Evolutionary conservation across 2,888 invertebrate genomes (phyloP).

Genomic region (Cremastinae sp.): DNA sequence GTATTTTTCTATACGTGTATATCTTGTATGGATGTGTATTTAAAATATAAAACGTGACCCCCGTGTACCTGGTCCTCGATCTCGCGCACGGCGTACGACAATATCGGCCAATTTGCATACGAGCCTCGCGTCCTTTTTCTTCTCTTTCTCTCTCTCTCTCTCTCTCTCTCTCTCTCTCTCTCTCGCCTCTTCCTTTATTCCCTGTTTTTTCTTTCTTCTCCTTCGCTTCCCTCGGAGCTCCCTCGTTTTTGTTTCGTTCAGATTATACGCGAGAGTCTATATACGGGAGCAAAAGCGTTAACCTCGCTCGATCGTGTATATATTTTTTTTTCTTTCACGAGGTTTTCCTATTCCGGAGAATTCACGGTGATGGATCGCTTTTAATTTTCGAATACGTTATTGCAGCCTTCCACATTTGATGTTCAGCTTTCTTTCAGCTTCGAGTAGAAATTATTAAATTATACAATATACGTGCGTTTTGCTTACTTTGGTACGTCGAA

Average conservation of each 20-base stretch:
- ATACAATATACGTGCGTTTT: too few relatives aligned
- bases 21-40: slow-evolving; percentile 53
- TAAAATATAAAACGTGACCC: slow-evolving; percentile 44
- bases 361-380: slow-evolving; percentile 8
- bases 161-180: slow-evolving; percentile 59
- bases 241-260: not conserved
- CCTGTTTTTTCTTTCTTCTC: slow-evolving; percentile 41
- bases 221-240: not conserved
- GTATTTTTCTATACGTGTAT: slow-evolving; percentile 23
- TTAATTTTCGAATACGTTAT: too few relatives aligned
- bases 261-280: not conserved
- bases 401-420: too few relatives aligned
- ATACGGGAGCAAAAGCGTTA: slow-evolving; percentile 6
- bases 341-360: slow-evolving; percentile 25
- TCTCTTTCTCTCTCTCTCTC: slow-evolving; percentile 63
- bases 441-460: too few relatives aligned
- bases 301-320: too few relatives aligned
- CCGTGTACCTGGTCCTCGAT: slow-evolving; percentile 60
- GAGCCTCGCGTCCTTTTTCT: slow-evolving; percentile 63
- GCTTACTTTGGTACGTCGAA: too few relatives aligned
- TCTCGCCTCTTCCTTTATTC: too few relatives aligned
- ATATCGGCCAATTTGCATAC: slow-evolving; percentile 76
- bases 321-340: slow-evolving; percentile 9
- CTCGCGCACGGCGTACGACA: slow-evolving; percentile 72
- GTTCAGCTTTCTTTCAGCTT: too few relatives aligned